A percentile compares a stretch with the other conserved stretches of the same genome.
Conservation (phyloP, 2,888 invertebrate genomes). For the Cyrtodaria siliqua region DNA sequence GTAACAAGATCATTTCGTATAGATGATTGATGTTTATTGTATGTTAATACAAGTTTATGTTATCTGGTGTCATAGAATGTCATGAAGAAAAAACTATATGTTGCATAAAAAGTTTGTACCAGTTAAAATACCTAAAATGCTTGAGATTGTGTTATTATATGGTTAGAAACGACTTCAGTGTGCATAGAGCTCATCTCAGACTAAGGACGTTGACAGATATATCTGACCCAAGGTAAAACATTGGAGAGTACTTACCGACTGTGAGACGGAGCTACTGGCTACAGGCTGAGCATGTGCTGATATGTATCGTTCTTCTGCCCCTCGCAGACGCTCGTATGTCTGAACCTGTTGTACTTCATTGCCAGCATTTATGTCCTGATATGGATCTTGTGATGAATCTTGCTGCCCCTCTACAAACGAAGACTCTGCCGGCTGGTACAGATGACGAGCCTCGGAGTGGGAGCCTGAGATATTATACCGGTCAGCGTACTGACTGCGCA, state of each 20-base stretch:
- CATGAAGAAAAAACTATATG: too few species aligned
- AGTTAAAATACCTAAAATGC: too few species aligned
- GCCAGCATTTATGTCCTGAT: slow-evolving; percentile 46
- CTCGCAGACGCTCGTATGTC: neutral
- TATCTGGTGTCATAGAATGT: too few species aligned
- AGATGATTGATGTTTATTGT: too few species aligned
- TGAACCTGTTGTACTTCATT: slow-evolving; percentile 54
- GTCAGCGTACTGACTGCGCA: slow-evolving; percentile 18
- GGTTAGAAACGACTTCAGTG: too few species aligned
- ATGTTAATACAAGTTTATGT: too few species aligned
- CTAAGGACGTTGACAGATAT: too few species aligned
- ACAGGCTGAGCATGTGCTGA: slow-evolving; percentile 60
- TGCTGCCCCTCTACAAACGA: slow-evolving; percentile 46
- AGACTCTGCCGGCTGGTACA: slow-evolving; percentile 74
- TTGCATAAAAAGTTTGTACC: too few species aligned
- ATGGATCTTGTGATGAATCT: slow-evolving; percentile 54
- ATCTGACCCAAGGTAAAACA: too few species aligned
- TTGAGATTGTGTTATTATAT: too few species aligned
- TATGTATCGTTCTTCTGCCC: neutral
- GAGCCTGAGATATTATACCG: slow-evolving; percentile 32
- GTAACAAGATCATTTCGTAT: too few species aligned
- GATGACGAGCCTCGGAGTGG: slow-evolving; percentile 15
- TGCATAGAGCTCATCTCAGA: too few species aligned
- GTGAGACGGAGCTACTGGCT: slow-evolving; percentile 74
- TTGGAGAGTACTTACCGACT: slow-evolving; percentile 39